Base-by-base conservation (phyloP, 2,797 vertebrate genomes). In the Carduelis carduelis region DNA sequence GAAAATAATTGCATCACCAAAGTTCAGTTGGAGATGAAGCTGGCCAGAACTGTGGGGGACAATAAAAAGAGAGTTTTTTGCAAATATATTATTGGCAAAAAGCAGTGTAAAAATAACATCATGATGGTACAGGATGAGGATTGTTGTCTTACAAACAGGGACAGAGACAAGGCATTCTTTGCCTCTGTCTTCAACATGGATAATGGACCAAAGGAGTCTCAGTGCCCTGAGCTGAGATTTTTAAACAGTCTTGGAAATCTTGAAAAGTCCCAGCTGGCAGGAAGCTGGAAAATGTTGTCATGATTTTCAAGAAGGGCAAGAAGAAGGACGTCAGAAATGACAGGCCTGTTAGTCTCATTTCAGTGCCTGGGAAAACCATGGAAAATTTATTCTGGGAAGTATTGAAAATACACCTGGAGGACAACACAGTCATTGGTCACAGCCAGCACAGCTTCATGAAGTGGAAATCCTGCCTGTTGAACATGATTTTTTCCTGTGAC, bases 401-500 rank as follows among this genome's bases (percentile, higher is more conserved):
- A 18, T 39, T 28, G 22, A 57, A 39, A 18, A 56, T 56, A 18
- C 18, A 39, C 18, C 9, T 47, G 34, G 14, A 66, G 34, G 11
- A 56, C 18, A 27, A 47, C 22, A 26, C 18, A 32, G 22, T 32
- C 61, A 46, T 21, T 1, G 1, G 14, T 37, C 28, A 56, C n/a
- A 55, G 49, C 22, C 27, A 65, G 27, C 49, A 46, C 6, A 27
- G 18, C 27, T 55, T 55, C 22, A 21, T 26, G 19, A 46, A 18
- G n/a, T 46, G 28, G 22, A 56, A 46, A 23, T 65, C 22, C 34
- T 56, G 23, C 22, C 34, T n/a, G 23, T n/a, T n/a, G 11, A 39
- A 56, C 14, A 9, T n/a, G 2, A 0, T 18, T 39, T 47, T 47
- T 22, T 27, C 9, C 18, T 39, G 18, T 46, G 18, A 21, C 3